phyloP scores from a whole-genome alignment of 1,140 invertebrate species.

The Drosophila triauraria region DNA sequence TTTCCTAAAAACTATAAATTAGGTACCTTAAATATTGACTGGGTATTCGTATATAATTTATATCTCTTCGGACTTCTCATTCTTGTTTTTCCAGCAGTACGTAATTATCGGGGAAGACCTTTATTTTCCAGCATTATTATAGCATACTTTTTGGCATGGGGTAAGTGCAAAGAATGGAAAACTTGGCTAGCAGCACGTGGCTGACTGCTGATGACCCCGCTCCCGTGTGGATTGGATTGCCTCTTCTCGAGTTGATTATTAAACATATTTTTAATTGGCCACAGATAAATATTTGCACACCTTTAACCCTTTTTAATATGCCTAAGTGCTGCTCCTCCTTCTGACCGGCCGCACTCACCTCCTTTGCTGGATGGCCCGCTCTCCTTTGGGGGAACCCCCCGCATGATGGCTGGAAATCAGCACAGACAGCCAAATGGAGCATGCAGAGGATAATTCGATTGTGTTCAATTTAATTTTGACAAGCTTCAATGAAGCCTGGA shows the following conservation, averaged over 20 bases:
- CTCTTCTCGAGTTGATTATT: constrained; percentile 59
- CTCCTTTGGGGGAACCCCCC: constrained; percentile 5
- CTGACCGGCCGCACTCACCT: neutral
- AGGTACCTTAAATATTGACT: neutral
- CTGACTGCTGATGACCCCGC: constrained; percentile 1
- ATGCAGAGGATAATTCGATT: constrained; percentile 83
- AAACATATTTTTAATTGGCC: constrained; percentile 77
- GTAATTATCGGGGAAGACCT: neutral
- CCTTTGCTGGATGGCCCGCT: constrained; percentile 3
- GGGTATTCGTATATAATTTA: neutral
- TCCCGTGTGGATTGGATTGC: constrained; percentile 9
- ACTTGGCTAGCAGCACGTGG: constrained; percentile 59
- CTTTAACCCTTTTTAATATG: constrained; percentile 83
- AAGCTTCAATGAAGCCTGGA: constrained; percentile 76
- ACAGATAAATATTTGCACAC: constrained; percentile 74
- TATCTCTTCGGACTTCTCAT: neutral
- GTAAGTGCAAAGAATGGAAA: constrained; percentile 34
- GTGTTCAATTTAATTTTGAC: constrained; percentile 85
- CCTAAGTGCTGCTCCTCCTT: constrained; percentile 56
- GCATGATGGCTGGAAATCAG: constrained; percentile 31
- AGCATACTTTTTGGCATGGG: constrained; percentile 65
- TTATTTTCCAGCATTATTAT: neutral
- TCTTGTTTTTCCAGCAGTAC: neutral
- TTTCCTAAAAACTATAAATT: too few species aligned
- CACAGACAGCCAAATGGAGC: constrained; percentile 72